Conservation (phyloP, 1,140 invertebrate species). For the Ceratina calcarata region DNA sequence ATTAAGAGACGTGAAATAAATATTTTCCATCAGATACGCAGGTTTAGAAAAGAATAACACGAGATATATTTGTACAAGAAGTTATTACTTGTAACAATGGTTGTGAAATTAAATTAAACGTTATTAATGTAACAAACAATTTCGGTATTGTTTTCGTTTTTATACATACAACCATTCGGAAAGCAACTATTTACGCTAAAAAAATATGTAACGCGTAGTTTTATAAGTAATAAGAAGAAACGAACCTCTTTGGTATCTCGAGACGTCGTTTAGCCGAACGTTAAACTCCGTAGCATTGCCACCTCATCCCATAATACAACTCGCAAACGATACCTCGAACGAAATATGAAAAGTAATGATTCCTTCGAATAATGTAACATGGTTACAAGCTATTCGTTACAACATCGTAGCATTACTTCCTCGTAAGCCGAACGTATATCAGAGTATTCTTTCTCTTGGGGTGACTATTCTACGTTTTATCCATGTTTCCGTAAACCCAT, state of each 20-base stretch:
- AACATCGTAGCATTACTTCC: slow-evolving; percentile 16
- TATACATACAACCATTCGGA: background rate
- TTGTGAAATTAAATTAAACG: background rate
- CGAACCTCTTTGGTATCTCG: slow-evolving; percentile 10
- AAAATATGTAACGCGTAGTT: background rate
- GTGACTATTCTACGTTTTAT: slow-evolving; percentile 23
- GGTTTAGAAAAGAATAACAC: background rate
- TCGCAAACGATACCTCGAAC: slow-evolving; percentile 18
- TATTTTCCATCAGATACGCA: too few species aligned
- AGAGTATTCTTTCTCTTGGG: background rate
- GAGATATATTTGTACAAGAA: background rate
- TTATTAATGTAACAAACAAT: background rate
- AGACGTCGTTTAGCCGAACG: slow-evolving; percentile 1
- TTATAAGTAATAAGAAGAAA: background rate
- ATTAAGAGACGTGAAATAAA: background rate
- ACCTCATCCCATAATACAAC: background rate
- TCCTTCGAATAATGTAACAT: slow-evolving; percentile 18
- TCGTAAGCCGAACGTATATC: slow-evolving; percentile 19
- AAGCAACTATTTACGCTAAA: background rate
- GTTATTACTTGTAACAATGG: slow-evolving; percentile 5
- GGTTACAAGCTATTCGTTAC: slow-evolving; percentile 24
- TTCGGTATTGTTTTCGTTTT: background rate
- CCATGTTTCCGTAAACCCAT: slow-evolving; percentile 1
- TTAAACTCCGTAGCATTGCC: background rate
- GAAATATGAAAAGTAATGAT: background rate